These are phyloP conservation scores for Leptinotarsa tumamoca DNA, from an alignment of 2,888 invertebrate genomes.

Conservation along the genomic window DNA sequence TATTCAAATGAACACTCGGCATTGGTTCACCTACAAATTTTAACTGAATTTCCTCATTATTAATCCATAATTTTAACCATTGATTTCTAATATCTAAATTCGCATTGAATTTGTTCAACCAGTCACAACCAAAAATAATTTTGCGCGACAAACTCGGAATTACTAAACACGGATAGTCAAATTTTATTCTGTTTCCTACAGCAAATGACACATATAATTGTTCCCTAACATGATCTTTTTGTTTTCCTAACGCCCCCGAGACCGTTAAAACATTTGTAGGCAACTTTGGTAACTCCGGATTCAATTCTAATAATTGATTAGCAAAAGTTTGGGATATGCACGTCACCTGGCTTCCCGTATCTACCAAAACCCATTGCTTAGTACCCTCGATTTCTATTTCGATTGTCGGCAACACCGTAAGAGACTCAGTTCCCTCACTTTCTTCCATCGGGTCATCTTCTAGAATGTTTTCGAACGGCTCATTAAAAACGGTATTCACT, in stretches of 20 bases:
- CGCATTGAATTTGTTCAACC: neutral
- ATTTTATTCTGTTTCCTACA: neutral
- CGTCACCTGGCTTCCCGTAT: neutral
- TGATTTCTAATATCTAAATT: neutral
- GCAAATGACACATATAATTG: neutral
- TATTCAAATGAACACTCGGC: neutral
- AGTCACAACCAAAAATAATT: neutral
- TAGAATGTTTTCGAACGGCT: neutral
- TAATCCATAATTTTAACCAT: neutral
- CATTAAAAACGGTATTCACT: neutral
- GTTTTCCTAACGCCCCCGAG: neutral
- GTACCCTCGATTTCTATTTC: neutral
- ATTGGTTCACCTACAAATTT: constrained; percentile 2
- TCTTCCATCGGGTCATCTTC: neutral
- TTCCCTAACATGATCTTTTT: neutral
- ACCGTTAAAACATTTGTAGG: neutral
- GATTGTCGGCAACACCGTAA: neutral
- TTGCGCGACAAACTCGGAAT: neutral
- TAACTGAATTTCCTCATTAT: neutral
- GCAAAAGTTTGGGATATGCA: neutral
- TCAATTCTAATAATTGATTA: neutral
- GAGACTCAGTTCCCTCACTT: neutral
- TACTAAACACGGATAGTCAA: neutral
- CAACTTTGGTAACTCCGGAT: neutral
- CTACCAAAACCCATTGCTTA: neutral